Evolutionary conservation across 2,888 invertebrate species (phyloP).

Genomic region (Chrysomela aeneicollis): DNA sequence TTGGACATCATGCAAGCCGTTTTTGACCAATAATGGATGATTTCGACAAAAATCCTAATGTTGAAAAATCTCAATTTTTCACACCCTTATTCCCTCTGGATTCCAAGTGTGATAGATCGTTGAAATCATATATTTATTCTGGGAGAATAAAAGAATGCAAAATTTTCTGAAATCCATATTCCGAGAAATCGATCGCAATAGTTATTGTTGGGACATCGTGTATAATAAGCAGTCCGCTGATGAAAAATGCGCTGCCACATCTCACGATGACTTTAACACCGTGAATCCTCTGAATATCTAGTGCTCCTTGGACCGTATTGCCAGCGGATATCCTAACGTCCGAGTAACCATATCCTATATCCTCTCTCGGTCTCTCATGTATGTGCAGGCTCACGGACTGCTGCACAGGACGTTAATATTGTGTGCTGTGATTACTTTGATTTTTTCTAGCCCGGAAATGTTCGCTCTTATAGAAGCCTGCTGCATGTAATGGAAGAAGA

Average conservation of each 20-base stretch:
- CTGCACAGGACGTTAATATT: constrained; percentile 37
- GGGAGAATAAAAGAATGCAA: too few species aligned
- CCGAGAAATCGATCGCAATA: background rate
- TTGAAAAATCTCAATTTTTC: too few species aligned
- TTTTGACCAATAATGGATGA: too few species aligned
- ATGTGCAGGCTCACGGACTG: background rate
- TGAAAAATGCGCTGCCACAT: constrained; percentile 15
- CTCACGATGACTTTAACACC: constrained; percentile 49
- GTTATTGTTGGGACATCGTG: too few species aligned
- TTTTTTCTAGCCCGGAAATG: constrained; percentile 7
- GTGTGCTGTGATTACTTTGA: constrained; percentile 25
- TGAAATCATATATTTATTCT: too few species aligned
- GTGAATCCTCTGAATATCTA: constrained; percentile 60
- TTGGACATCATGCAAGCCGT: too few species aligned
- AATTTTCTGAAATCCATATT: too few species aligned
- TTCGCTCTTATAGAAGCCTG: background rate
- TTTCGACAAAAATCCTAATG: too few species aligned
- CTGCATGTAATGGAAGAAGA: too few species aligned
- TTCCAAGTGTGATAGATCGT: too few species aligned
- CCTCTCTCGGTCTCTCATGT: background rate
- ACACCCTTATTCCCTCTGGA: too few species aligned
- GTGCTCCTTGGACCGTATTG: constrained; percentile 60
- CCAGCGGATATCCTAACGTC: constrained; percentile 61
- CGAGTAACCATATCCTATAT: constrained; percentile 45
- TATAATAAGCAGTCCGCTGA: background rate